Base-by-base conservation (phyloP, 2,797 vertebrate species). In the Pseudochirops cupreus region DNA sequence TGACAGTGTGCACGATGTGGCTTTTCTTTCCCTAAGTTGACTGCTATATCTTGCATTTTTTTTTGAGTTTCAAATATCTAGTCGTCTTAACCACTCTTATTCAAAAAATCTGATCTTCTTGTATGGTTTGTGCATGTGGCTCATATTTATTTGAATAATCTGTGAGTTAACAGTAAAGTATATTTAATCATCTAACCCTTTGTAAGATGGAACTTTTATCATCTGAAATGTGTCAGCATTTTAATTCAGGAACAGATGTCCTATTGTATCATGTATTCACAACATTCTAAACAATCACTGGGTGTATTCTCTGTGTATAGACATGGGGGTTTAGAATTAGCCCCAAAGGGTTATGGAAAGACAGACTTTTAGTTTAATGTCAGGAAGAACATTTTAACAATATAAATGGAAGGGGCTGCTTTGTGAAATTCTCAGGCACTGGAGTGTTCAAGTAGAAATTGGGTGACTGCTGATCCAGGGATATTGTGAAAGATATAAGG, bases 161-260 rank as follows among this genome's bases (percentile, higher is more conserved):
- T 98, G 74, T 82, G 91, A 93, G 92, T 91, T 92, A 95, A 95
- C 96, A 96, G 96, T 95, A 95, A 91, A 97, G 95, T 97, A 92
- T 94, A 96, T 97, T 98, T 98, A 98, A 97, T 96, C 97, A 96
- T 39, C 92, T 98, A 97, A 98, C 97, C 74, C 97, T 97, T 98
- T 98, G 96, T 95, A 97, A 93, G 58, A 92, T 95, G 95, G 87
- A 94, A 91, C 94, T 46, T 82, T 82, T 82, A 82, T 82, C 74
- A 96, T 96, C 95, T 97, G 92, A 98, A 98, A 98, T 98, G 98
- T 97, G 97, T 97, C 97, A 97, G 97, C 97, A 97, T 97, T 97
- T 98, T 97, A 97, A 97, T 97, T 97, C 59, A 92, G 94, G 90
- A 98, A 94, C 93, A 97, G 96, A 94, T 96, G 94, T 97, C 92